Evolutionary conservation across 2,888 invertebrate genomes (phyloP).

Genomic region (Latheticus oryzae): DNA sequence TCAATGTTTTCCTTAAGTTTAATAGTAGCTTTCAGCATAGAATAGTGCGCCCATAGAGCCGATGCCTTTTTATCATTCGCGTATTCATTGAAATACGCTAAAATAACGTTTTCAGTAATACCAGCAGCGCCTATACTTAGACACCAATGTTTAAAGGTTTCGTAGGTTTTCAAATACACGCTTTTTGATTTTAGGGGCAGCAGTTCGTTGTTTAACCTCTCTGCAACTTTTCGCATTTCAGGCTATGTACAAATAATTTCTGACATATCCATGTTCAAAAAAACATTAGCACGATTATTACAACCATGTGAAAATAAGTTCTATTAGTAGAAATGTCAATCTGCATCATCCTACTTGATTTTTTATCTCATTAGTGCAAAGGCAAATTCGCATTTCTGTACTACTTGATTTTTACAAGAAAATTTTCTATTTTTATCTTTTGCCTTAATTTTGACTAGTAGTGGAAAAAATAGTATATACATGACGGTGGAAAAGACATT

Average conservation of each 20-base stretch:
- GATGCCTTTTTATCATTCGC: slow-evolving; percentile 2
- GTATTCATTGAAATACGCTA: slow-evolving; percentile 10
- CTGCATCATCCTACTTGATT: not conserved
- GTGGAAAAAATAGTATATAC: slow-evolving; percentile 6
- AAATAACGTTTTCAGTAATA: slow-evolving; percentile 7
- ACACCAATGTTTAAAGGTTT: slow-evolving; percentile 10
- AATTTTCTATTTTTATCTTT: slow-evolving; percentile 2
- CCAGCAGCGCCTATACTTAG: not conserved
- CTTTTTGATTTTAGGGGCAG: slow-evolving; percentile 15
- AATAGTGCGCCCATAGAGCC: slow-evolving; percentile 1
- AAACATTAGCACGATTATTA: slow-evolving; percentile 1
- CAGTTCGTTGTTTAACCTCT: slow-evolving; percentile 3
- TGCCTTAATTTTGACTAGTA: slow-evolving; percentile 3
- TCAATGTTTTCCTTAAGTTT: slow-evolving; percentile 5
- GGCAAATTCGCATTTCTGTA: slow-evolving; percentile 1
- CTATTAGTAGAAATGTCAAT: not conserved
- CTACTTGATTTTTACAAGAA: slow-evolving; percentile 4
- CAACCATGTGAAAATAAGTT: not conserved
- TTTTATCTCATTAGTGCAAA: slow-evolving; percentile 1
- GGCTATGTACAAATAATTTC: slow-evolving; percentile 8
- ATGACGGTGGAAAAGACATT: not conserved
- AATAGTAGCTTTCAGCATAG: not conserved
- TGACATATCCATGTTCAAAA: slow-evolving; percentile 4
- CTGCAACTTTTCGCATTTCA: slow-evolving; percentile 7
- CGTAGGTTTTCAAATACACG: slow-evolving; percentile 6